These are phyloP conservation scores for Lepus townsendii DNA, from an alignment of 2,797 vertebrate genomes.

Conservation along the genomic window DNA sequence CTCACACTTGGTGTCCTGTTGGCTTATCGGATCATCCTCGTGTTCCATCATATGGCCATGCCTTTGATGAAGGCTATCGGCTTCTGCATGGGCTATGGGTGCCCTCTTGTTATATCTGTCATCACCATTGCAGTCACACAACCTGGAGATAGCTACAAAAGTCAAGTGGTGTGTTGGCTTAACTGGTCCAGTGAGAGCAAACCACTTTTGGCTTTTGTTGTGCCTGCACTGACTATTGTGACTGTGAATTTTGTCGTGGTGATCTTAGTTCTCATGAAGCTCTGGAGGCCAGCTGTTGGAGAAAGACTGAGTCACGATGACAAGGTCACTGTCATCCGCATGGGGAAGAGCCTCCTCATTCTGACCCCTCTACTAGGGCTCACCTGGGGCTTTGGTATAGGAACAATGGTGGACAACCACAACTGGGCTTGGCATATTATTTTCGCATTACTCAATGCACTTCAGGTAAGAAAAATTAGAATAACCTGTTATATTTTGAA, in stretches of 20 bases:
- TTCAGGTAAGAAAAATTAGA: slow-evolving; percentile 79
- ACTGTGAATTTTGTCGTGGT: slow-evolving; percentile 77
- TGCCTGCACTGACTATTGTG: slow-evolving; percentile 76
- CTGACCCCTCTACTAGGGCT: slow-evolving; percentile 84
- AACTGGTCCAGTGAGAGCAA: slow-evolving; percentile 76
- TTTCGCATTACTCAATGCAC: slow-evolving; percentile 82
- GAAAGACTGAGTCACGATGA: slow-evolving; percentile 67
- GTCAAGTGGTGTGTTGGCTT: slow-evolving; percentile 79
- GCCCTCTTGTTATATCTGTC: slow-evolving; percentile 80
- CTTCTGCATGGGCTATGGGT: slow-evolving; percentile 83
- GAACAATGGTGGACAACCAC: slow-evolving; percentile 64
- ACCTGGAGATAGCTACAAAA: slow-evolving; percentile 68
- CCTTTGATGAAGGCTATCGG: slow-evolving; percentile 10
- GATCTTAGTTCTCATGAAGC: slow-evolving; percentile 77
- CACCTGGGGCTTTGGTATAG: slow-evolving; percentile 84
- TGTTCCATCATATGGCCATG: slow-evolving; percentile 77
- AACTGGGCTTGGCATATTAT: slow-evolving; percentile 70
- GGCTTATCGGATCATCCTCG: slow-evolving; percentile 74
- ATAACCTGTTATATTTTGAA: background rate
- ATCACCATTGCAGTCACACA: slow-evolving; percentile 65
- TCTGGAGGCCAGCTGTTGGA: slow-evolving; percentile 79
- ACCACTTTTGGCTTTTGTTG: slow-evolving; percentile 77
- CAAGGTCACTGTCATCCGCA: slow-evolving; percentile 47
- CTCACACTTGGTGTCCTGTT: slow-evolving; percentile 70
- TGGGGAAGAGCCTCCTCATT: slow-evolving; percentile 81